Evolutionary conservation across 2,888 invertebrate species (phyloP), one percentile per base, ranked within the genome.

Genomic region (Melangyna quadrimaculata): DNA sequence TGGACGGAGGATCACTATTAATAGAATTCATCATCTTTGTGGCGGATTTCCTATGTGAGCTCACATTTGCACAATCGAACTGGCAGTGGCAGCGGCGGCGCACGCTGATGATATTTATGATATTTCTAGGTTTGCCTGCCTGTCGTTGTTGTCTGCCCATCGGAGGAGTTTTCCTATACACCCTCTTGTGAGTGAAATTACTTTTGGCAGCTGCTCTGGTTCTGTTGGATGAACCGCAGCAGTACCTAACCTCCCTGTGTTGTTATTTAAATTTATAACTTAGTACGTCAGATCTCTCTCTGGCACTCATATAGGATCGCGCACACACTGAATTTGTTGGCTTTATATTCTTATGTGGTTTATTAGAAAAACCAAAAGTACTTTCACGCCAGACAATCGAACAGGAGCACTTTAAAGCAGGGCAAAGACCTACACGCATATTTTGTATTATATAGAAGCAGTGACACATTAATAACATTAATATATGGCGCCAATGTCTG

Each of bases 401-500:
- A 73, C 40, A 61, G 51, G 29, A 67, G 61, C 65, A 73, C 75
- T 80, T n/a, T 80, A 73, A 70, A 57, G 55, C 71, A 77, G 75
- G 59, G 72, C 80, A 86, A 80, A 86, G 80, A 80, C 84, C 80
- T 57, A 72, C 48, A 69, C 65, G 67, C 57, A 65, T 37, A 24
- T 61, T 72, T 35, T 37, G 8, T 51, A 14, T 57, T 29, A 10
- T 37, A 27, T 32, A 43, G 24, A 65, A 63, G 32, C 19, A 65
- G 73, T 86, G 86, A 59, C 77, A 81, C 77, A 86, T 81, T 81
- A 86, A 86, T 86, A 86, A 86, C 75, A 69, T 3, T 53, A 45
- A 55, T 65, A 61, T 73, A 69, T 70, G 81, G 75, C 86, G 86
- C 86, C 81, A 80, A 86, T 37, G 69, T 78, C 77, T 86, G 57